Evolutionary conservation across 2,797 vertebrate species (phyloP).

Genomic region (Tapirus indicus): DNA sequence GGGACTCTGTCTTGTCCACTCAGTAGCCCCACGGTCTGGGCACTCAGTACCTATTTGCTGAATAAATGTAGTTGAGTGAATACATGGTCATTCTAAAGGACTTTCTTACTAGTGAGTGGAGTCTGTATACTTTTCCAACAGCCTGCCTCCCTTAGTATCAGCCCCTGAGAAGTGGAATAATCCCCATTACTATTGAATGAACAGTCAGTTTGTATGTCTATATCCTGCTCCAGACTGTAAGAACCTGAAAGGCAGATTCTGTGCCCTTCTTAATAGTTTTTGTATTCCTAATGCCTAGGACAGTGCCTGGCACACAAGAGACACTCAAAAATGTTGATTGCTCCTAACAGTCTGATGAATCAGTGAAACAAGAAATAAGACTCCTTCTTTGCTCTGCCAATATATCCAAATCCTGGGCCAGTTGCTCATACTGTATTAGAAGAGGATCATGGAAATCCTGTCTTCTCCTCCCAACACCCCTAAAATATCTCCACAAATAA

Average conservation of each 20-base stretch:
- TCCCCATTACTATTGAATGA: neutral
- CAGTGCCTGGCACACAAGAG: neutral
- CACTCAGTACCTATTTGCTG: neutral
- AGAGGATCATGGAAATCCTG: neutral
- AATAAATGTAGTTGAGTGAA: neutral
- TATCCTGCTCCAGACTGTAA: neutral
- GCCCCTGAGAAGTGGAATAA: neutral
- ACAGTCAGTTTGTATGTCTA: neutral
- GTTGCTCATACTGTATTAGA: neutral
- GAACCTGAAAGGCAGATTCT: neutral
- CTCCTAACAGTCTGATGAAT: neutral
- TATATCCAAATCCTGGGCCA: neutral
- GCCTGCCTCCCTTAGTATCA: neutral
- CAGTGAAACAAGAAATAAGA: slow-evolving; percentile 5
- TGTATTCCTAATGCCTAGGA: neutral
- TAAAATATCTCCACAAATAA: neutral
- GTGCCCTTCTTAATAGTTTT: neutral
- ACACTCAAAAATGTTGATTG: neutral
- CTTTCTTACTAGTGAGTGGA: neutral
- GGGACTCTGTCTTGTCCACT: neutral
- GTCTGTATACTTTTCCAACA: neutral
- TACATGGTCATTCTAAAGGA: neutral
- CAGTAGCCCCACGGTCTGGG: neutral
- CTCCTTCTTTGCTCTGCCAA: neutral
- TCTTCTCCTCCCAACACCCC: neutral